Evolutionary conservation across 2,797 vertebrate species (phyloP).

Genomic region (Rachycentron canadum): DNA sequence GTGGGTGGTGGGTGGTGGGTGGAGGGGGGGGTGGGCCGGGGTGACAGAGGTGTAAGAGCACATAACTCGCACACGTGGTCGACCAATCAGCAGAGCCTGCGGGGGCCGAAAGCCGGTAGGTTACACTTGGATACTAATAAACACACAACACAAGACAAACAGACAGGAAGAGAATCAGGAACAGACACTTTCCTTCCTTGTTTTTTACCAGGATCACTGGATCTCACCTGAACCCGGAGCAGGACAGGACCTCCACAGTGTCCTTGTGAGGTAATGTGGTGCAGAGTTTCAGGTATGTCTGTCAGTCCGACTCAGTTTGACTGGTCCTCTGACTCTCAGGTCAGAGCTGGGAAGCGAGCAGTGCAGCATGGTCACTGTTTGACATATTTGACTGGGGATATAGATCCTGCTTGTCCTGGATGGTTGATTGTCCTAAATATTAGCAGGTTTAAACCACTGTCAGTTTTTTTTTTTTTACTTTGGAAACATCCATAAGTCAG

Average conservation of each 20-base stretch:
- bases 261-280: slow-evolving; percentile 53
- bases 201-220: slow-evolving; percentile 8
- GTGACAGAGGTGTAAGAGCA: slow-evolving; percentile 54
- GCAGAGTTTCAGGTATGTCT: slow-evolving; percentile 7
- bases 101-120: slow-evolving; percentile 70
- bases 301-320: neutral
- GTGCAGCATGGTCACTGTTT: neutral
- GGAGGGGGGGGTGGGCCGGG: slow-evolving; percentile 2
- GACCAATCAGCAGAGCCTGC: slow-evolving; percentile 63
- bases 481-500: neutral
- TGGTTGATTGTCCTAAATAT: neutral
- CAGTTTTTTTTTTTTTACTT: neutral
- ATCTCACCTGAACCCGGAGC: slow-evolving; percentile 37
- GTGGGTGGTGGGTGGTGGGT: too few relatives aligned
- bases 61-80: slow-evolving; percentile 57
- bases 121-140: slow-evolving; percentile 39
- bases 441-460: neutral
- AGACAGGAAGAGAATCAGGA: slow-evolving; percentile 18
- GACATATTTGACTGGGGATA: neutral
- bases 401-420: neutral
- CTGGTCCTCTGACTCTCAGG: neutral
- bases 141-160: slow-evolving; percentile 41
- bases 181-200: neutral
- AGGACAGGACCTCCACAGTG: neutral
- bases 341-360: neutral